Base-by-base conservation (phyloP, 2,113 vertebrate genomes). In the Phrynosoma platyrhinos region DNA sequence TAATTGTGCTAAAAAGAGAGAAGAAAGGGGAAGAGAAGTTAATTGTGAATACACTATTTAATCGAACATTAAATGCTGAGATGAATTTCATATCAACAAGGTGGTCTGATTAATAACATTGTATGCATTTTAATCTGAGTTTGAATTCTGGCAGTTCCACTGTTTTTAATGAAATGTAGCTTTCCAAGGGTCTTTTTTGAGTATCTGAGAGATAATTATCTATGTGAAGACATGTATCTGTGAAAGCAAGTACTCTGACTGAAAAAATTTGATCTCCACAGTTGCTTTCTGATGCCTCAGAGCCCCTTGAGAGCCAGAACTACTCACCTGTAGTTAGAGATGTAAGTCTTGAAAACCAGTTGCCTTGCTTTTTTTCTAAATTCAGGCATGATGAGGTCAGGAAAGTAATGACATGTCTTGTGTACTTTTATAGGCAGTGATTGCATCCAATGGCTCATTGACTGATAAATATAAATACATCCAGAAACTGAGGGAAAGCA, bases 391-490 rank as follows among this genome's bases (percentile, higher is more conserved):
- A 14, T 82, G 87, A 0, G 1, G 21, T 32, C 3, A 83, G 79
- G 72, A 47, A 79, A 91, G 16, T 82, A 89, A 90, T 89, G 66
- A 78, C 93, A 27, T 95, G 40, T 95, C 91, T 91, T 68, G 14
- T 92, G 0, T 94, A 79, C 84, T 53, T 89, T 97, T 82, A 9
- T 94, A 99, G 99, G 98, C 99, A 93, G 97, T 99, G 92, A 99
- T 99, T 96, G 97, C 98, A 55, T 99, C 99, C 78, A 99, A 99
- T 64, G 98, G 98, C 91, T 95, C 89, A n/a, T 96, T 99, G 92
- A 98, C 98, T 92, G 96, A 98, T 9, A 99, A 99, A 92, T 99
- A 98, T 96, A 98, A 99, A 89, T 99, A 99, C 93, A 99, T 99
- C 81, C 97, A 98, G 95, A 99, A 98, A 92, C 91, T 99, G 72